These are phyloP conservation scores for Steatornis caripensis DNA, from an alignment of 2,113 vertebrate species.

Conservation along the genomic window DNA sequence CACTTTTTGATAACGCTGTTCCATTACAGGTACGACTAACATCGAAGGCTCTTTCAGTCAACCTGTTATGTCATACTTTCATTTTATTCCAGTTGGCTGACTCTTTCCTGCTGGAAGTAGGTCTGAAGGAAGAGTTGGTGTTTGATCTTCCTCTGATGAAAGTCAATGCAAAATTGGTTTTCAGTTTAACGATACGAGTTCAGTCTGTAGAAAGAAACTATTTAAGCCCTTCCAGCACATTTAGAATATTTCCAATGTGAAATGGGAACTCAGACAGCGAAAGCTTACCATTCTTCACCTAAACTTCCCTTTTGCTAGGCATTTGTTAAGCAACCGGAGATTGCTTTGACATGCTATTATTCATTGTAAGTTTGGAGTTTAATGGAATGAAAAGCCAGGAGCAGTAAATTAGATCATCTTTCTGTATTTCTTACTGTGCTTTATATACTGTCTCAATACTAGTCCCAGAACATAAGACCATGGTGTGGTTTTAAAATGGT, in stretches of 20 bases:
- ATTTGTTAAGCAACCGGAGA: neutral
- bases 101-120: neutral
- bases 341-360: neutral
- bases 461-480: neutral
- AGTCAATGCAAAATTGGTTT: neutral
- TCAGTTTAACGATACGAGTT: neutral
- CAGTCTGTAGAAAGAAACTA: neutral
- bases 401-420: neutral
- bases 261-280: neutral
- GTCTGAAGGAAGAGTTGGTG: neutral
- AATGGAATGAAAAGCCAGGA: neutral
- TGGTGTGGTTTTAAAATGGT: neutral
- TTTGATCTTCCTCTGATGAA: conserved; percentile 38
- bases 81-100: neutral
- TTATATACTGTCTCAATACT: neutral
- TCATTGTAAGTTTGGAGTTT: neutral
- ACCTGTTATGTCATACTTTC: neutral
- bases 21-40: rapidly evolving
- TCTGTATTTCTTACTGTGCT: neutral
- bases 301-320: neutral
- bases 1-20: neutral
- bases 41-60: neutral
- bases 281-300: neutral
- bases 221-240: neutral
- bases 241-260: neutral